Percentiles rank a stretch among this genome's conserved stretches.
Evolutionary conservation across 2,797 vertebrate genomes (phyloP).

Genomic region (Clarias laeviceps): DNA sequence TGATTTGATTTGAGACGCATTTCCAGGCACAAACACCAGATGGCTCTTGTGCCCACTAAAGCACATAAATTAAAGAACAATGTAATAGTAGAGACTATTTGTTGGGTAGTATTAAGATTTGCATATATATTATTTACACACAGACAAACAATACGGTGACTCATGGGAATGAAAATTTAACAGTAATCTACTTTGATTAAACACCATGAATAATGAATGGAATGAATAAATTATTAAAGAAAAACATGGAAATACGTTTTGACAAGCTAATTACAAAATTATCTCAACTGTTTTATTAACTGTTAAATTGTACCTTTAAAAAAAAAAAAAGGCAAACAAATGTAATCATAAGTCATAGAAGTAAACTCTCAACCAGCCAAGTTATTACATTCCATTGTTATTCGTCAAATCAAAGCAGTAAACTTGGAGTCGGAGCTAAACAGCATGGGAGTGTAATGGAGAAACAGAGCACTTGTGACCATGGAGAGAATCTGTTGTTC

Average conservation of each 20-base stretch:
- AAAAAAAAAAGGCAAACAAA: no score
- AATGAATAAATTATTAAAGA: background rate
- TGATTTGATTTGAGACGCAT: background rate
- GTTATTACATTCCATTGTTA: background rate
- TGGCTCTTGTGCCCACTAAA: conserved; percentile 63
- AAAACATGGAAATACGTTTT: background rate
- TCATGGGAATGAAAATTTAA: background rate
- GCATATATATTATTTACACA: background rate
- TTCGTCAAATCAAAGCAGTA: background rate
- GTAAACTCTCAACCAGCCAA: background rate
- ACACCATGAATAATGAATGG: background rate
- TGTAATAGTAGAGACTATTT: background rate
- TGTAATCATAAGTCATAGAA: background rate
- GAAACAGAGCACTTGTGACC: conserved; percentile 10
- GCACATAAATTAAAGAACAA: background rate
- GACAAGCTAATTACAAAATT: background rate
- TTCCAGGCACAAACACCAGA: conserved; percentile 63
- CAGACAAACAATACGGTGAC: background rate
- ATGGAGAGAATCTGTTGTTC: conserved; percentile 16
- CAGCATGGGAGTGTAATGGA: background rate
- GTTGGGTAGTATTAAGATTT: background rate
- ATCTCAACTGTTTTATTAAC: background rate
- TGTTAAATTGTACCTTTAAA: background rate
- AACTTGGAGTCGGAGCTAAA: conserved; percentile 3
- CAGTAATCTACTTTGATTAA: background rate